Evolutionary conservation across 2,797 vertebrate genomes (phyloP), one percentile per base, ranked within the genome.

Genomic region (Cyclopterus lumpus): DNA sequence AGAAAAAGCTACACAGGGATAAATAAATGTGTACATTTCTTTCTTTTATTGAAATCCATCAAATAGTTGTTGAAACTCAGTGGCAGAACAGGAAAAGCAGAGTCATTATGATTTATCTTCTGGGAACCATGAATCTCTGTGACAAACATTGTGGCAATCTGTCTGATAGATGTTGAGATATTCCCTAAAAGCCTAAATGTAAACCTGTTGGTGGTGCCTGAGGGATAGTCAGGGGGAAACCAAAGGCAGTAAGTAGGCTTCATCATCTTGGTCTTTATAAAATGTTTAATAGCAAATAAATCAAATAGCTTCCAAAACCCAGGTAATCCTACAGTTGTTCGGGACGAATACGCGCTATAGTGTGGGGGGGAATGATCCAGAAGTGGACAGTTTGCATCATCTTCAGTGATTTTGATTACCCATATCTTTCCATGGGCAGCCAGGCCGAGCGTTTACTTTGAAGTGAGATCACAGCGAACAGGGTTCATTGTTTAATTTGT

Each of bases 381-480:
- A 24, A 48, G 42, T 18, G 20, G 6, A 40, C 28, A 34, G 36
- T 28, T 46, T 36, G 16, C 9, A 8, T 57, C 7, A 5, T 66
- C 22, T 38, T 36, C 8, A 15, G 9, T 26, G 8, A 60, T 64
- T 74, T 34, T 68, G 32, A 69, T 48, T 14, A 48, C 75, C 8
- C 22, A n/a, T 14, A 63, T 54, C 1, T 59, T 72, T 67, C 26
- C 15, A 6, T 18, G 8, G 26, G 18, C 22, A 51, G 34, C 32
- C 5, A n/a, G 12, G 36, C 36, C 34, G 26, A 6, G 20, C 0
- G 1, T 62, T 59, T 15, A 12, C 57, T 48, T 46, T 34, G 46
- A 22, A 36, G 38, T 42, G 32, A 69, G n/a, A 77, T 73, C 63
- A 68, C 46, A 67, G 73, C 46, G 12, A 79, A 40, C 18, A 49